Evolutionary conservation across 2,888 invertebrate species (phyloP), one percentile per base, ranked within the genome.

Genomic region (Diachrysia chrysitis): DNA sequence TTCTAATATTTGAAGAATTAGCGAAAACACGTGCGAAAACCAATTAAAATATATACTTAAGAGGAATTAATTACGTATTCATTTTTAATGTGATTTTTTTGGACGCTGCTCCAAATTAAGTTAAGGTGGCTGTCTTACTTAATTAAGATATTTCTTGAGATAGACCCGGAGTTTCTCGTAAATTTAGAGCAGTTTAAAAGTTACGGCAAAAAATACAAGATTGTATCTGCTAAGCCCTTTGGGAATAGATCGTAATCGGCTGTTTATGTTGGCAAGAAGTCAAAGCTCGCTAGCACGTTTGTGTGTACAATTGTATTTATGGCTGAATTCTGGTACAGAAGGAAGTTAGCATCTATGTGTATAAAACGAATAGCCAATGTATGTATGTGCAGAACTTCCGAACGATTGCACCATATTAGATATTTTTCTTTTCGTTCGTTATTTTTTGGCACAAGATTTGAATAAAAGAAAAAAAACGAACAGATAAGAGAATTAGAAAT

Each of bases 61-160:
- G 64, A 25, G 29, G 42, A 74, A 72, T 76, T 73, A 82, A 79
- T 73, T 69, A 82, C 63, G 19, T 32, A 66, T 80, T 80, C 68
- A 60, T 68, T 71, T 68, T 66, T 70, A 77, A 74, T 66, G 65
- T 37, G 65, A 69, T 78, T 72, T 69, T 80, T 67, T 66, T 16
- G 29, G 58, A 60, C 60, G 53, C 16, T 35, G 25, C 23, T n/a
- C 32, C 37, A 65, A 80, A 82, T 79, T 82, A 82, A 82, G 69
- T 82, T 78, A 35, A 62, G 66, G 51, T 76, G 54, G 58, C 67
- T 71, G 71, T 69, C 59, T 32, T 54, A 37, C 48, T 81, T 81
- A 77, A 81, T 82, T 81, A 80, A 81, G 81, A 81, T 80, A 82
- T 75, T 80, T 75, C 69, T 69, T 57, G 23, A 72, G 83, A 82